Base-by-base conservation (phyloP, 2,797 vertebrate species). In the Manis javanica region DNA sequence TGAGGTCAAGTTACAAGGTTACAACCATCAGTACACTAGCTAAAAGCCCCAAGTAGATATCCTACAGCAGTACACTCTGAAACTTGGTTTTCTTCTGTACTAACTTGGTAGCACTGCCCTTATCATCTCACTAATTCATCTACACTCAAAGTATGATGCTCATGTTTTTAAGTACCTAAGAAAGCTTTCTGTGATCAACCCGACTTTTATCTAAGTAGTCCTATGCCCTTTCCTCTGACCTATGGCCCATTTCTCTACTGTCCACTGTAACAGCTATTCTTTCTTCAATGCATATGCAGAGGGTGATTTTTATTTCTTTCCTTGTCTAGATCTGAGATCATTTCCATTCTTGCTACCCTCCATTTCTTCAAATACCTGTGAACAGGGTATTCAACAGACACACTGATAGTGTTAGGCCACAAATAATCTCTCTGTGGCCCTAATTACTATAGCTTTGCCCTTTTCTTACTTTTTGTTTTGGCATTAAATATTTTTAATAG, bases 111-210 rank as follows among this genome's bases (percentile, higher is more conserved):
- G 46, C 63, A 19, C 91, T 87, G 57, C 12, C 24, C 29, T 64
- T 34, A 89, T 55, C 24, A 23, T 46, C 3, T 1, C n/a, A 37
- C 55, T 37, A 78, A 82, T 87, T 90, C 46, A 4, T 93, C 51
- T 78, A 95, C 64, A 37, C 63, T 82, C 34, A 66, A 26, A 92
- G 88, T 34, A 16, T 29, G n/a, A 71, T 26, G 87, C 21, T 75
- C 46, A 13, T 39, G 26, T 61, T 49, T 68, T 64, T 59, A 88
- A 59, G 63, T n/a, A 42, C 29, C 55, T 68, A 37, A 49, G 19
- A 69, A 91, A 69, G 53, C 11, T 79, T 93, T 95, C 61, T 24
- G 77, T 77, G 96, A 81, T n/a, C 34, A 69, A 90, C 61, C 39
- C 37, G 29, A 95, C 29, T 89, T 95, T 95, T 74, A 78, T 51